A percentile compares a stretch with the other conserved stretches of the same genome.
Conservation (phyloP, 2,888 invertebrate genomes). For the Pelosia muscerda region DNA sequence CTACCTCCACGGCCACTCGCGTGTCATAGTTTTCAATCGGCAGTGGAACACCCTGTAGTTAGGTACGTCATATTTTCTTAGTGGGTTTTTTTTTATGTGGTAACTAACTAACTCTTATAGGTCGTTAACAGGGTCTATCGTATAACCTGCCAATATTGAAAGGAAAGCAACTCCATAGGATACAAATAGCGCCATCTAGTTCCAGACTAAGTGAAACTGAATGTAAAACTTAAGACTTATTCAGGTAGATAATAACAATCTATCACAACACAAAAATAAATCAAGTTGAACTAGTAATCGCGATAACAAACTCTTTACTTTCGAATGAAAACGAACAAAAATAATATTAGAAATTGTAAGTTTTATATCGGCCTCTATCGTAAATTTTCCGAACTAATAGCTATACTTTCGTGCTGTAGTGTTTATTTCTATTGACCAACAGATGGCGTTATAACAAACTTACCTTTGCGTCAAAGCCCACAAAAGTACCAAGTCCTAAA, state of each 20-base stretch:
- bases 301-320: too few species aligned
- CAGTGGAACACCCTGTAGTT: slow-evolving; percentile 44
- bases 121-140: too few species aligned
- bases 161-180: too few species aligned
- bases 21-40: slow-evolving; percentile 61
- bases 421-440: slow-evolving; percentile 11
- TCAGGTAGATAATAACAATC: too few species aligned
- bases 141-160: too few species aligned
- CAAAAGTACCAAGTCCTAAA: slow-evolving; percentile 89
- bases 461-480: slow-evolving; percentile 74
- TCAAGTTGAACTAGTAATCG: too few species aligned
- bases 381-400: not conserved
- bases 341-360: too few species aligned
- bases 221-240: too few species aligned
- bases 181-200: not conserved
- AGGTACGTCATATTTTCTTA: not conserved
- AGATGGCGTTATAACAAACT: slow-evolving; percentile 31
- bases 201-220: too few species aligned
- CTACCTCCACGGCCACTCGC: slow-evolving; percentile 81
- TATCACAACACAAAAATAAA: too few species aligned
- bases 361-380: not conserved
- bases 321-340: too few species aligned
- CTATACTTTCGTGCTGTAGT: not conserved
- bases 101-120: not conserved
- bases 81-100: too few species aligned